Evolutionary conservation across 2,797 vertebrate species (phyloP).

Genomic region (Lycodopsis pacificus): DNA sequence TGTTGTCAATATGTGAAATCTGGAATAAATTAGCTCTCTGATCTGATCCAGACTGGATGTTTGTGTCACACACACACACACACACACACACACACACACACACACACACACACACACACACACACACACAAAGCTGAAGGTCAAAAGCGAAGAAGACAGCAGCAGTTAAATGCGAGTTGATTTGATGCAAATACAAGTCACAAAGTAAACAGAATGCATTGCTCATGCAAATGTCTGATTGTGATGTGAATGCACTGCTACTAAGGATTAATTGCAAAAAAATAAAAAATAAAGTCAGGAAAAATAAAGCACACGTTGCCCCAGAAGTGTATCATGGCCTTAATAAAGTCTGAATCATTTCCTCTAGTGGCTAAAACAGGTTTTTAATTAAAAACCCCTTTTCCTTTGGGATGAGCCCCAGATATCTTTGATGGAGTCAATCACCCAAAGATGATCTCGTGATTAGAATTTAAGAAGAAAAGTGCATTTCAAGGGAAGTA

Average conservation of each 20-base stretch:
- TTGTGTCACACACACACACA: constrained; percentile 35
- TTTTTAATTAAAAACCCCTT: constrained; percentile 74
- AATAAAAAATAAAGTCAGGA: not conserved
- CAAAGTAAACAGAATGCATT: not conserved
- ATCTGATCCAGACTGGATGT: constrained; percentile 61
- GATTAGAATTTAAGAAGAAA: constrained; percentile 53
- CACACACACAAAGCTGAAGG: constrained; percentile 36
- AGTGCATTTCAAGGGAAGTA: constrained; percentile 28
- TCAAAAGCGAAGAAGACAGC: constrained; percentile 33
- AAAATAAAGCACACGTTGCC: constrained; percentile 4
- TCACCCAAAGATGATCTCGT: constrained; percentile 68
- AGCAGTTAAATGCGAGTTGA: not conserved
- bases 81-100: not conserved
- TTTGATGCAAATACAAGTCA: not conserved
- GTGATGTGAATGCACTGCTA: not conserved
- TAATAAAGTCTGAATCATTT: constrained; percentile 66
- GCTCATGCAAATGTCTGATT: not conserved
- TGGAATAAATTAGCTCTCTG: constrained; percentile 67
- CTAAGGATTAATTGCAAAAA: not conserved
- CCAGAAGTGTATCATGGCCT: constrained; percentile 63
- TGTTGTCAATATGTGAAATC: constrained; percentile 74
- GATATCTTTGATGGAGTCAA: constrained; percentile 72
- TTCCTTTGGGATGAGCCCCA: constrained; percentile 72
- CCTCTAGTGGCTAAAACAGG: constrained; percentile 68
- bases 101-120: not conserved